Evolutionary conservation across 1,140 invertebrate genomes (phyloP).

Genomic region (Ridgeia piscesae): DNA sequence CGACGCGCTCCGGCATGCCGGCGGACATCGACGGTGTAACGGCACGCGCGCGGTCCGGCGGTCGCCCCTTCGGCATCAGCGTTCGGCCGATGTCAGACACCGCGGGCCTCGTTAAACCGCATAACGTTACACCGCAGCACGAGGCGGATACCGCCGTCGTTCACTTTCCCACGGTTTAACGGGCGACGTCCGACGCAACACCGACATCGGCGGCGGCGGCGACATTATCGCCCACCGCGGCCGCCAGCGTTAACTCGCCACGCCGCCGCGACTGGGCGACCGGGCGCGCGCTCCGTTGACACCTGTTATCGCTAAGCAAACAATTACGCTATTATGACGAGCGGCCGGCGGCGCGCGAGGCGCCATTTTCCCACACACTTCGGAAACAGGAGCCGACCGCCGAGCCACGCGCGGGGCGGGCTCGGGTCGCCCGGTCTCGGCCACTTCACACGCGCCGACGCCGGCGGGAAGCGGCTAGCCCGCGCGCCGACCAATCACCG

Average conservation of each 20-base stretch:
- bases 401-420: neutral
- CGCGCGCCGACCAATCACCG: neutral
- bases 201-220: too few relatives aligned
- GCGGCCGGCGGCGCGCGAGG: neutral
- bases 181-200: neutral
- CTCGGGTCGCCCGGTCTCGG: neutral
- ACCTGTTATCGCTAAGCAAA: neutral
- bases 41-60: neutral
- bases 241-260: neutral
- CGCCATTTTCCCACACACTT: constrained; percentile 3
- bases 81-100: neutral
- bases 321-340: constrained; percentile 5
- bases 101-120: neutral
- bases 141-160: neutral
- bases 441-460: neutral
- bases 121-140: neutral
- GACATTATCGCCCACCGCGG: neutral
- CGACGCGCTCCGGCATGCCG: neutral
- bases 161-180: constrained; percentile 4
- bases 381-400: neutral
- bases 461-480: neutral
- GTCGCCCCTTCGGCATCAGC: too few relatives aligned
- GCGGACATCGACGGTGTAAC: neutral
- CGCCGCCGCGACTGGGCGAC: neutral
- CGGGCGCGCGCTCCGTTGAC: neutral